phyloP scores from a whole-genome alignment of 2,888 invertebrate genomes.

The Tetanocera ferruginea region DNA sequence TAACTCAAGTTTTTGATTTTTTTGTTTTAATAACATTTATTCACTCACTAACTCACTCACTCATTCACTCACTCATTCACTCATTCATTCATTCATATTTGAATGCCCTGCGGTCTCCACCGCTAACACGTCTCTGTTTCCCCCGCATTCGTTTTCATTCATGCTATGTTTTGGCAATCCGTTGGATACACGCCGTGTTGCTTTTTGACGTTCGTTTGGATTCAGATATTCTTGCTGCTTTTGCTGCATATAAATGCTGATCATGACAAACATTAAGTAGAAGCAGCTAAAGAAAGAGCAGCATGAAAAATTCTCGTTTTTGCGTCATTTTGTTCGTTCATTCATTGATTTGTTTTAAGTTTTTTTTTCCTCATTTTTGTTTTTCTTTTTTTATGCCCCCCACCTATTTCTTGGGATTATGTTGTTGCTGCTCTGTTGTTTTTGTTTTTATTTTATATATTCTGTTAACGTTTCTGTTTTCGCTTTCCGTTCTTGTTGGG shows the following conservation, averaged over 20 bases:
- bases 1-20: background rate
- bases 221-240: background rate
- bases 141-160: slow-evolving; percentile 28
- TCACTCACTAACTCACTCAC: background rate
- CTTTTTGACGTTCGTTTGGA: slow-evolving; percentile 17
- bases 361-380: background rate
- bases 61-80: slow-evolving; percentile 8
- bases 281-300: background rate
- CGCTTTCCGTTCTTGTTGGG: slow-evolving; percentile 19
- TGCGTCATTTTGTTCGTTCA: slow-evolving; percentile 7
- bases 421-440: background rate
- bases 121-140: background rate
- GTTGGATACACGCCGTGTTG: slow-evolving; percentile 9
- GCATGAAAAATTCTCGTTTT: slow-evolving; percentile 13
- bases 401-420: slow-evolving; percentile 8
- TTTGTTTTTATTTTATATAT: slow-evolving; percentile 12
- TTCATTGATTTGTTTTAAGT: slow-evolving; percentile 9
- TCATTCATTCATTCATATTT: slow-evolving; percentile 31
- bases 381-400: background rate
- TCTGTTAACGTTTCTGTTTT: slow-evolving; percentile 17
- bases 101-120: background rate
- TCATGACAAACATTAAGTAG: background rate
- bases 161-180: slow-evolving; percentile 11
- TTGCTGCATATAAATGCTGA: background rate
- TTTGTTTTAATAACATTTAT: background rate